phyloP scores from a whole-genome alignment of 1,140 invertebrate species.

The Cydia fagiglandana region DNA sequence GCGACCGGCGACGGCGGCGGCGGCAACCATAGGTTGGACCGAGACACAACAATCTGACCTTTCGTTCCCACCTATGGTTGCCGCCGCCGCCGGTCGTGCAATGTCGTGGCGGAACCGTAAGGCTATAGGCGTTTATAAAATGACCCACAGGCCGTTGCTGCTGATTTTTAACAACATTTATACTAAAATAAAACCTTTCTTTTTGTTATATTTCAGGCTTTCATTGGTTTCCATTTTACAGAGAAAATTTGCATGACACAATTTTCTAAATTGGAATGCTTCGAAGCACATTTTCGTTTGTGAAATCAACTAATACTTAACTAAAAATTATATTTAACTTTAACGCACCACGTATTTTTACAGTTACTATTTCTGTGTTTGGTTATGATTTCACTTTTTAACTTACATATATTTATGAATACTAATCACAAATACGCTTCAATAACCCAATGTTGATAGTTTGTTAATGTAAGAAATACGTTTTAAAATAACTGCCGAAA shows the following conservation, averaged over 20 bases:
- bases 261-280: constrained; percentile 24
- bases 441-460: background rate
- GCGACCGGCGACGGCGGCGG: too few species aligned
- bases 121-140: too few species aligned
- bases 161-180: background rate
- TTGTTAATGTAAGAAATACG: background rate
- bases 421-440: background rate
- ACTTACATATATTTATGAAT: background rate
- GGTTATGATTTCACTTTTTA: constrained; percentile 30
- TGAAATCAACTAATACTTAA: background rate
- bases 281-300: constrained; percentile 9
- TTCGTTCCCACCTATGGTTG: too few species aligned
- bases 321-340: background rate
- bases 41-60: too few species aligned
- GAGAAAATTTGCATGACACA: constrained; percentile 4
- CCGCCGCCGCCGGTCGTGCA: too few species aligned
- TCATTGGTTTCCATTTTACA: constrained; percentile 4
- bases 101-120: too few species aligned
- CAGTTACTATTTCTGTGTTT: constrained; percentile 10
- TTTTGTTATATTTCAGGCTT: constrained; percentile 11
- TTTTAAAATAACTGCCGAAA: too few species aligned
- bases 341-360: background rate
- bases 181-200: constrained; percentile 14
- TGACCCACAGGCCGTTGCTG: background rate
- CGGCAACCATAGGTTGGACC: too few species aligned